phyloP scores from a whole-genome alignment of 2,888 invertebrate genomes.

The Parnassius orleans region DNA sequence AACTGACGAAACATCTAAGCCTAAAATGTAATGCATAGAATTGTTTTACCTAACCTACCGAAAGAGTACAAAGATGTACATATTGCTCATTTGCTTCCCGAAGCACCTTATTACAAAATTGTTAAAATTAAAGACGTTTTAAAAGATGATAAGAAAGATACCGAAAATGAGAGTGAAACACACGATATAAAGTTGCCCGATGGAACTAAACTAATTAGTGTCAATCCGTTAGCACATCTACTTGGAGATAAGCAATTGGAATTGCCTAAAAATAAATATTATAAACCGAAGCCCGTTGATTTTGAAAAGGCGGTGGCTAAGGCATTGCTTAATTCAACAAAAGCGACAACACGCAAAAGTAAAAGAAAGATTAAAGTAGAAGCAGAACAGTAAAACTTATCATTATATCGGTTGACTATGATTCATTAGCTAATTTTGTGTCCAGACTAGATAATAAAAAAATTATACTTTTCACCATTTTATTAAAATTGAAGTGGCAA shows the following conservation, averaged over 20 bases:
- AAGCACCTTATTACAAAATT: conserved; percentile 67
- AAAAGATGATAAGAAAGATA: conserved; percentile 17
- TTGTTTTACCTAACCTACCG: conserved; percentile 51
- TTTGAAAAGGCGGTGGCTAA: conserved; percentile 51
- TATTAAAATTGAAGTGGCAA: too few species aligned
- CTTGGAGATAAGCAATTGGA: conserved; percentile 46
- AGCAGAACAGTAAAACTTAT: conserved; percentile 9
- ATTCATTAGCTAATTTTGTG: neutral
- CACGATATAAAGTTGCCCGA: conserved; percentile 45
- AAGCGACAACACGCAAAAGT: conserved; percentile 3
- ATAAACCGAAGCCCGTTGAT: conserved; percentile 46
- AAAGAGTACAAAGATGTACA: conserved; percentile 43
- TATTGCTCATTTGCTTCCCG: conserved; percentile 55
- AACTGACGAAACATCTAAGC: conserved; percentile 39
- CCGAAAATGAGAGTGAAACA: neutral
- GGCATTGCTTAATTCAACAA: conserved; percentile 47
- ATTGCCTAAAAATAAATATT: conserved; percentile 46
- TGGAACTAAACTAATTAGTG: conserved; percentile 57
- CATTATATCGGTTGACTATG: neutral
- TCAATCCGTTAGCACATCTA: conserved; percentile 65
- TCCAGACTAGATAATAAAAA: too few species aligned
- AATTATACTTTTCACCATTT: too few species aligned
- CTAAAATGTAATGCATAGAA: conserved; percentile 30
- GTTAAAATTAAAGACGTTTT: conserved; percentile 54
- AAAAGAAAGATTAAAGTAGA: conserved; percentile 26